Evolutionary conservation across 2,888 invertebrate genomes (phyloP).

Genomic region (Argynnis bischoffii): DNA sequence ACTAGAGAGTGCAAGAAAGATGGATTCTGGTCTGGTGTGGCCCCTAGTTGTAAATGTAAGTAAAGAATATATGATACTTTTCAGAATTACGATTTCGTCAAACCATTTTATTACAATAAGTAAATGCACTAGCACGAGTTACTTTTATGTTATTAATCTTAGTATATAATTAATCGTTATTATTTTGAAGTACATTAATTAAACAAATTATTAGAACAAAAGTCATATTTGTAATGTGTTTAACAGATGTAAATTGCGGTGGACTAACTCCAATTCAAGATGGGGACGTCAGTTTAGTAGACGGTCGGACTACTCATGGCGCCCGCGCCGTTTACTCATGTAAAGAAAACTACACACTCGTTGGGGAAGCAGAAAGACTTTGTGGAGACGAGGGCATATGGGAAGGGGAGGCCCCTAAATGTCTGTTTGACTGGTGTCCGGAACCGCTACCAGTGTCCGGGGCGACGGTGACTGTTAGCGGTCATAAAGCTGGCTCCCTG

Average conservation of each 20-base stretch:
- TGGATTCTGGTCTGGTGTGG: conserved; percentile 92
- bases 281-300: conserved; percentile 85
- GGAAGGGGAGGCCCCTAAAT: conserved; percentile 90
- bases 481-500: conserved; percentile 90
- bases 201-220: too few species aligned
- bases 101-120: not conserved
- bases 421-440: conserved; percentile 94
- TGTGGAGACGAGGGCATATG: conserved; percentile 89
- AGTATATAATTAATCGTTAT: too few species aligned
- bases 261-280: conserved; percentile 85
- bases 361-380: conserved; percentile 86
- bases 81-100: not conserved
- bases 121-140: not conserved
- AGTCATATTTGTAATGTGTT: not conserved
- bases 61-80: conserved; percentile 29
- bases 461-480: conserved; percentile 86
- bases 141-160: not conserved
- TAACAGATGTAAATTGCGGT: conserved; percentile 91
- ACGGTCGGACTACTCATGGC: conserved; percentile 89
- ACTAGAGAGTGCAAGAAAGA: conserved; percentile 86
- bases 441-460: conserved; percentile 91
- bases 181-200: too few species aligned
- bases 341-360: conserved; percentile 92
- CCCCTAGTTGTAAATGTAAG: conserved; percentile 94
- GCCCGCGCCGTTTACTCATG: conserved; percentile 90